These are phyloP conservation scores for Alethe castanea DNA, from an alignment of 2,113 vertebrate genomes.

Conservation along the genomic window DNA sequence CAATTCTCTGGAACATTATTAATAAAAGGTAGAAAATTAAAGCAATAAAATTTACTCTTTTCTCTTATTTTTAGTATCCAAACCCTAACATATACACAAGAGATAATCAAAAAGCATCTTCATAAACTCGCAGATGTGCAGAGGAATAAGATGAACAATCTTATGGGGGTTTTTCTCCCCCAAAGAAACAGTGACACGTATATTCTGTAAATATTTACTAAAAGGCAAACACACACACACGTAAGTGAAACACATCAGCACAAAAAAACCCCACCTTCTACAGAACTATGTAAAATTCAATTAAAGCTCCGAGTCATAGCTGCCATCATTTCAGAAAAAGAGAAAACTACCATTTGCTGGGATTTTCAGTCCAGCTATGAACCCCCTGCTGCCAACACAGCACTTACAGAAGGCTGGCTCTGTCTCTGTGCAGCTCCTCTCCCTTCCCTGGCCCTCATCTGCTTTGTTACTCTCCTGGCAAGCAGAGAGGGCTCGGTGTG, in stretches of 20 bases:
- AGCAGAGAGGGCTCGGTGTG: background rate
- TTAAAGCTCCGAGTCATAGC: background rate
- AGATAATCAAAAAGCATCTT: background rate
- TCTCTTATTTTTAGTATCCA: background rate
- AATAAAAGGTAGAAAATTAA: background rate
- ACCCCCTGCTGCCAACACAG: background rate
- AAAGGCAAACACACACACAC: background rate
- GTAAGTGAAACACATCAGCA: background rate
- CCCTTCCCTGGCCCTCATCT: constrained; percentile 19
- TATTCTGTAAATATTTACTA: background rate
- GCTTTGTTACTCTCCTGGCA: constrained; percentile 18
- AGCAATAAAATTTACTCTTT: background rate
- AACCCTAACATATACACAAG: background rate
- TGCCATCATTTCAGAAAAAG: background rate
- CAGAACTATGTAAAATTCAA: background rate
- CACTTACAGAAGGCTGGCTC: constrained; percentile 11
- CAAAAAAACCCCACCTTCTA: background rate
- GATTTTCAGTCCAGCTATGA: background rate
- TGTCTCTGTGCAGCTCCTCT: constrained; percentile 31
- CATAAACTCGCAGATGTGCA: background rate
- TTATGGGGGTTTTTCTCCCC: background rate
- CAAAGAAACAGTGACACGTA: background rate
- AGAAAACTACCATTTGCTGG: background rate
- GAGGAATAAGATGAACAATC: background rate
- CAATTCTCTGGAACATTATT: background rate